Evolutionary conservation across 2,888 invertebrate species (phyloP).

Genomic region (Pediacus dermestoides): DNA sequence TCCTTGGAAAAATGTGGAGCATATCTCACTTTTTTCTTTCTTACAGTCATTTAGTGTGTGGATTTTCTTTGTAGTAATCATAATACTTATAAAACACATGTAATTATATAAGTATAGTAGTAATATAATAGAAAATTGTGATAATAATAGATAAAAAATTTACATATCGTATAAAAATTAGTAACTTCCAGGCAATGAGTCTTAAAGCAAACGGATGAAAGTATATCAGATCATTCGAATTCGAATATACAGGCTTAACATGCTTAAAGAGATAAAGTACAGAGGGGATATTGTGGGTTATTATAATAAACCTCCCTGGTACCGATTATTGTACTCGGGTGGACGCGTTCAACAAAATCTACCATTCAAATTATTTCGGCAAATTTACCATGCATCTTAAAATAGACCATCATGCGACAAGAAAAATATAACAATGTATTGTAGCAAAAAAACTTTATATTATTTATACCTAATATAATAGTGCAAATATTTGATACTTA

Average conservation of each 20-base stretch:
- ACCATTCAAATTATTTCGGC: constrained; percentile 15
- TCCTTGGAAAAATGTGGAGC: too few relatives aligned
- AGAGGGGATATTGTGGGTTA: constrained; percentile 4
- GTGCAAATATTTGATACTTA: too few relatives aligned
- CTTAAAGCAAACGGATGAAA: constrained; percentile 6
- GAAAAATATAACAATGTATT: constrained; percentile 12
- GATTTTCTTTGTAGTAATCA: too few relatives aligned
- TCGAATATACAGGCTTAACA: constrained; percentile 10
- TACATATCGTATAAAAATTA: constrained; percentile 1
- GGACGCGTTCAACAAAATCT: constrained; percentile 18
- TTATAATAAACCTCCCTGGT: constrained; percentile 9
- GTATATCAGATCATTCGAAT: constrained; percentile 4
- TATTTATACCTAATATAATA: too few relatives aligned
- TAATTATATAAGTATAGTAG: neutral
- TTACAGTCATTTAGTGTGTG: too few relatives aligned
- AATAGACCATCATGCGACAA: constrained; percentile 16
- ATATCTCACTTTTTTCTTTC: too few relatives aligned
- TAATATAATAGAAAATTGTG: neutral
- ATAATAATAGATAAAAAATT: constrained; percentile 3
- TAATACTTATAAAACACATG: too few relatives aligned
- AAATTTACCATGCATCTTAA: constrained; percentile 16
- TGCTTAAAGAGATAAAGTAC: constrained; percentile 13
- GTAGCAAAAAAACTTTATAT: too few relatives aligned
- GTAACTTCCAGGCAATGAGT: neutral
- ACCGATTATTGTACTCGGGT: constrained; percentile 12